Conservation (phyloP, 1,140 invertebrate genomes). For the Orchesella cincta region DNA sequence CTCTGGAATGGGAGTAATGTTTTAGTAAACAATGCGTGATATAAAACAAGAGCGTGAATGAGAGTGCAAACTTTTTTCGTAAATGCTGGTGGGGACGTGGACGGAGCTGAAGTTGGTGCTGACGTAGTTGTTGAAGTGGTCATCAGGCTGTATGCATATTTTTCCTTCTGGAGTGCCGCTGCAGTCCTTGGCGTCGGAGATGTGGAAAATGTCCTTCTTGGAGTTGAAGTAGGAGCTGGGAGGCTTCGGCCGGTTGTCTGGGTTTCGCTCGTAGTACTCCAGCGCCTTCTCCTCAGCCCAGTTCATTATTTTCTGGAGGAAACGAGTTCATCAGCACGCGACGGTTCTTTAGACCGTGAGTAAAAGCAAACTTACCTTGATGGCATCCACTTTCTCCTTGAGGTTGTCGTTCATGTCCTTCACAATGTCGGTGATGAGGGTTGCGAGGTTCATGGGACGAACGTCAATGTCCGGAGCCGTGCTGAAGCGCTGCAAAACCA, state of each 20-base stretch:
- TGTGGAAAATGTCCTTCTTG: constrained; percentile 55
- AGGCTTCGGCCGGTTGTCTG: constrained; percentile 29
- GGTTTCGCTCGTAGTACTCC: constrained; percentile 31
- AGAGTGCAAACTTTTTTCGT: constrained; percentile 72
- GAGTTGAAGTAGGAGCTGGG: constrained; percentile 54
- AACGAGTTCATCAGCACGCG: constrained; percentile 35
- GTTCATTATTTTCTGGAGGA: constrained; percentile 67
- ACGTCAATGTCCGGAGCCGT: constrained; percentile 56
- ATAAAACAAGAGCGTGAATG: neutral
- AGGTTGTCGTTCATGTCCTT: constrained; percentile 75
- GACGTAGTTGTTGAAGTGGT: constrained; percentile 81
- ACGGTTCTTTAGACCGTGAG: constrained; percentile 20
- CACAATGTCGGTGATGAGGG: constrained; percentile 71
- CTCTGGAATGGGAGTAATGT: constrained; percentile 55
- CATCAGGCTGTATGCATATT: constrained; percentile 68
- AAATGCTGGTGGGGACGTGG: constrained; percentile 92
- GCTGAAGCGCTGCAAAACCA: constrained; percentile 51
- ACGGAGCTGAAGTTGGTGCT: constrained; percentile 82
- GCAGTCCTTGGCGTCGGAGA: neutral
- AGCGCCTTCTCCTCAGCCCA: constrained; percentile 63
- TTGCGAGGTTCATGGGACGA: constrained; percentile 71
- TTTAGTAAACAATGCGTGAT: constrained; percentile 7
- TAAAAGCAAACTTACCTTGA: constrained; percentile 62
- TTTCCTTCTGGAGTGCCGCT: constrained; percentile 59
- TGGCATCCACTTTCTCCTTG: constrained; percentile 78